A percentile compares a stretch with the other conserved stretches of the same genome.
phyloP scores from a whole-genome alignment of 2,888 invertebrate genomes.

The Folsomia manolachei region DNA sequence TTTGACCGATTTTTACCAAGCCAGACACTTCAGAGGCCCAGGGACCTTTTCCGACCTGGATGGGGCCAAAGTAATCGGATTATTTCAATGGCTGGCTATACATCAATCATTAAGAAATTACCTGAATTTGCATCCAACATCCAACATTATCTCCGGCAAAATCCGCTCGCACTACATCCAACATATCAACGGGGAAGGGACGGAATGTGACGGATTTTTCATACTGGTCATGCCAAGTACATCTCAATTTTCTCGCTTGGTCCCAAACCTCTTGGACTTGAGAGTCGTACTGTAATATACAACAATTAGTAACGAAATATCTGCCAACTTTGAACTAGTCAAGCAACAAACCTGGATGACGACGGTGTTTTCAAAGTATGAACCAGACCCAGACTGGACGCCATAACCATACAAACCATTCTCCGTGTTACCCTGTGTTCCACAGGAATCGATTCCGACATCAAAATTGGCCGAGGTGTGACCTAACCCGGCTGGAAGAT shows the following conservation, averaged over 20 bases:
- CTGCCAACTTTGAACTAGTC: too few relatives aligned
- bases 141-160: slow-evolving; percentile 94
- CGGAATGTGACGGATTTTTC: slow-evolving; percentile 92
- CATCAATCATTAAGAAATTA: slow-evolving; percentile 31
- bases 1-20: slow-evolving; percentile 89
- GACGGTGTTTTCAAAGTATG: slow-evolving; percentile 89
- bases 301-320: too few relatives aligned
- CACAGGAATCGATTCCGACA: slow-evolving; percentile 85
- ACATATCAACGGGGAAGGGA: slow-evolving; percentile 92
- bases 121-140: slow-evolving; percentile 96
- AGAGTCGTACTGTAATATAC: slow-evolving; percentile 68
- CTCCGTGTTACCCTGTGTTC: slow-evolving; percentile 86
- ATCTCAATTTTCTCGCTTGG: slow-evolving; percentile 84
- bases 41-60: slow-evolving; percentile 78
- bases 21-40: slow-evolving; percentile 95
- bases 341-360: too few relatives aligned
- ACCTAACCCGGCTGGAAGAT: slow-evolving; percentile 82
- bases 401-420: slow-evolving; percentile 85
- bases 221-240: slow-evolving; percentile 94
- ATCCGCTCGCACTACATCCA: slow-evolving; percentile 90
- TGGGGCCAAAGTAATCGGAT: background rate
- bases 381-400: slow-evolving; percentile 82
- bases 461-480: slow-evolving; percentile 84
- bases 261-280: slow-evolving; percentile 95
- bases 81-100: background rate